phyloP scores from a whole-genome alignment of 2,113 vertebrate genomes.

The Elgaria multicarinata region DNA sequence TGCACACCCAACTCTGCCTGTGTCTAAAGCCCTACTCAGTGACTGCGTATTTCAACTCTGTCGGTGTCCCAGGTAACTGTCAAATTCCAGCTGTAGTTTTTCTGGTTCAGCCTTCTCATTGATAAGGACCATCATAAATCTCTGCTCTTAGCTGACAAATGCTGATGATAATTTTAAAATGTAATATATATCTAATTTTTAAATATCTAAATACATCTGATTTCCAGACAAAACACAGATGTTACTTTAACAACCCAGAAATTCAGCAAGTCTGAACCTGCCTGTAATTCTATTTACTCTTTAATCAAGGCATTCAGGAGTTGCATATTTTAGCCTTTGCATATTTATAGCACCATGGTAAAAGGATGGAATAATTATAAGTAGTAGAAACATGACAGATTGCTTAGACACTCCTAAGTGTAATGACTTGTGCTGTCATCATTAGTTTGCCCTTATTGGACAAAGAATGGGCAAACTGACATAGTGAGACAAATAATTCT shows the following conservation, averaged over 20 bases:
- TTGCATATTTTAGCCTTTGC: constrained; percentile 4
- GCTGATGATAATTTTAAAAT: background rate
- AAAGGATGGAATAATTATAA: constrained; percentile 32
- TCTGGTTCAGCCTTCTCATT: too few relatives aligned
- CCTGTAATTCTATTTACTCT: background rate
- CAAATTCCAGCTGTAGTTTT: too few relatives aligned
- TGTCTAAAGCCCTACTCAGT: too few relatives aligned
- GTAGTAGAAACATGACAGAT: constrained; percentile 35
- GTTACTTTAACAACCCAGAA: constrained; percentile 41
- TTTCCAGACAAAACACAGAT: background rate
- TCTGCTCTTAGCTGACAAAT: too few relatives aligned
- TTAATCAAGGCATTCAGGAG: background rate
- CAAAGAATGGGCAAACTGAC: background rate
- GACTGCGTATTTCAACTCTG: too few relatives aligned
- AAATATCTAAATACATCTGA: constrained; percentile 22
- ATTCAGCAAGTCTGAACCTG: background rate
- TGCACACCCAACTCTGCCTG: too few relatives aligned
- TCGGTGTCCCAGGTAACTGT: too few relatives aligned
- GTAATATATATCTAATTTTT: background rate
- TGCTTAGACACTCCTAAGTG: background rate
- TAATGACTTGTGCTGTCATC: too few relatives aligned
- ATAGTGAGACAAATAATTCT: background rate
- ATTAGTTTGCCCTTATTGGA: background rate
- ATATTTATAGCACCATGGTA: constrained; percentile 27
- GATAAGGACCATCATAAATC: too few relatives aligned